Evolutionary conservation across 2,888 invertebrate species (phyloP), one percentile per base, ranked within the genome.

Genomic region (Bombylius major): DNA sequence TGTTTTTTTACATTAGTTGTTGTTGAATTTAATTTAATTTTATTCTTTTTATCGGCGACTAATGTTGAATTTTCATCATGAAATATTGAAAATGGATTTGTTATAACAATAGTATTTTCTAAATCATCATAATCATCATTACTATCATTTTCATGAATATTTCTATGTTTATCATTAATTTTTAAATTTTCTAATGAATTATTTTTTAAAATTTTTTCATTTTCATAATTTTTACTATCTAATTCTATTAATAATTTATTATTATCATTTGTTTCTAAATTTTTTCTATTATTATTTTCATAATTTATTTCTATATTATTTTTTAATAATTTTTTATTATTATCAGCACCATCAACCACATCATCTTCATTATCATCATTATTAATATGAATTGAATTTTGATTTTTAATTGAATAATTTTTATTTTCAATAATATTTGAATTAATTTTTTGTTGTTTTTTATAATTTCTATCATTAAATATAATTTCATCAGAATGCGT

Each of bases 51-150:
- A 6, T 6, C 6, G n/a, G n/a, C n/a, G n/a, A n/a, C n/a, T 36
- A 36, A 8, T 36, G 36, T 36, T 6, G 36, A 36, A 8, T 36
- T 36, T 32, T 69, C 67, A 42, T 73, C 73, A 56, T 70, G 70
- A 47, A 69, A 70, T 42, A 69, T 71, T 50, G 71, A 71, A 60
- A 73, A 73, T 34, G 73, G 73, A 62, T 73, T 73, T 11, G 72
- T 71, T 42, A 73, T 72, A 34, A 73, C 72, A 56, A 70, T 72
- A 42, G 70, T 72, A 60, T 66, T 68, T 11, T 49, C 57, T 52
- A 57, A 55, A 49, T 58, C 58, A 59, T 57, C 58, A 34, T 62
- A 32, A 45, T 23, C 52, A 47, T 49, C 33, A 44, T 53, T 47
- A 45, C 49, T 58, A 45, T 50, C 47, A 23, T n/a, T n/a, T 11